A percentile compares a stretch with the other conserved stretches of the same genome.
Conservation (phyloP, 1,140 invertebrate genomes). For the Reticulitermes speratus region DNA sequence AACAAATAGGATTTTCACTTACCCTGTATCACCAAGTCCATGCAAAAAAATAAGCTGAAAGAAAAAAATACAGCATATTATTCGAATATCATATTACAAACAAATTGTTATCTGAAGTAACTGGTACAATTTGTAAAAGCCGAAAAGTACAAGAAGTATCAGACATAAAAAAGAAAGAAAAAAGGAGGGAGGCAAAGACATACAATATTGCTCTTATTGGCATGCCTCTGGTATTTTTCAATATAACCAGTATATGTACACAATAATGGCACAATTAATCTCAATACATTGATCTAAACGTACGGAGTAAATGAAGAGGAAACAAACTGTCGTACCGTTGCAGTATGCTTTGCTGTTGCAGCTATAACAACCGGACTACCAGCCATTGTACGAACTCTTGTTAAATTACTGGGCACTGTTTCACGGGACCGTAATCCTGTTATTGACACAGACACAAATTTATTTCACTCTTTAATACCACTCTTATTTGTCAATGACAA, state of each 20-base stretch:
- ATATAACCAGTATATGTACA: neutral
- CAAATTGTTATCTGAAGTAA: neutral
- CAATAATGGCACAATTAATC: too few relatives aligned
- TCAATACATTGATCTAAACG: neutral
- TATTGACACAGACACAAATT: neutral
- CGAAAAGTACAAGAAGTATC: too few relatives aligned
- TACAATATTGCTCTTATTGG: neutral
- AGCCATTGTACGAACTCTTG: conserved; percentile 19
- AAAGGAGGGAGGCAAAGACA: neutral
- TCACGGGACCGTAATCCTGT: neutral
- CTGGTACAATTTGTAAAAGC: too few relatives aligned
- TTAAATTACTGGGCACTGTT: neutral
- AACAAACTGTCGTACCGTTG: conserved; percentile 61
- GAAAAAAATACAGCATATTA: conserved; percentile 38
- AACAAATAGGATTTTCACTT: conserved; percentile 38
- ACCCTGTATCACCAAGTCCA: conserved; percentile 69
- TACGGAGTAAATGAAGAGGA: conserved; percentile 37
- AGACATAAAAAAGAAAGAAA: neutral
- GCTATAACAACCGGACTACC: conserved; percentile 69
- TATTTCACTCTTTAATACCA: neutral
- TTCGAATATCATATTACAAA: neutral
- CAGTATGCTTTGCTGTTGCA: conserved; percentile 74
- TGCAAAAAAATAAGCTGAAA: conserved; percentile 70
- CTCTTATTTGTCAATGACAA: neutral
- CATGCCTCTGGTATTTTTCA: conserved; percentile 13